Evolutionary conservation across 1,140 invertebrate species (phyloP), one percentile per base, ranked within the genome.

Genomic region (Bombus confusus): DNA sequence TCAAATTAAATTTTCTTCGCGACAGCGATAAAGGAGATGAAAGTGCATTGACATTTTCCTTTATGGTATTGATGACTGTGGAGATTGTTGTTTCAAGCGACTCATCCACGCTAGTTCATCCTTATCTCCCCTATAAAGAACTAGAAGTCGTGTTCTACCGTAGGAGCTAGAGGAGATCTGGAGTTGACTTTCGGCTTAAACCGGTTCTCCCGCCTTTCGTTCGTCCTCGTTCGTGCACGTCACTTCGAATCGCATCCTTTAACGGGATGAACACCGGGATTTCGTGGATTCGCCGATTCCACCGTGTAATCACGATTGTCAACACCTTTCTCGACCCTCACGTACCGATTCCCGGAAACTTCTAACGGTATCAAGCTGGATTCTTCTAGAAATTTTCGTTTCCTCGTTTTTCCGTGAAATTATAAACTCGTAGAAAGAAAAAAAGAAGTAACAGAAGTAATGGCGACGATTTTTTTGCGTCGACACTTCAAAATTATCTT

Each of bases 171-270:
- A 71, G 39, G 75, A 64, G 86, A 77, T 85, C 83, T 74, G 52
- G 10, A 52, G 31, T 85, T 66, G 88, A 89, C 82, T 93, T 93
- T 93, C 82, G 91, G 91, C 86, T 78, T 80, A 88, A 93, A 93
- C 92, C 92, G 92, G 92, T 93, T 93, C 83, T 89, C 82, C 76
- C 80, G 86, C 57, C 88, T 86, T 73, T 75, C 77, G 66, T 90
- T 75, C 78, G 47, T 75, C 34, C 84, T 69, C 86, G 71, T 86
- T 69, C 78, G 57, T 64, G 76, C 86, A 86, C 88, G 84, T 91
- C 82, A 83, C 83, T 86, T 80, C 80, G 71, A 69, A 78, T 71
- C 31, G 78, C 80, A 85, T 85, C 82, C 83, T 88, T 92, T 90
- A 92, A 92, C 91, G 89, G 91, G 83, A 92, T 72, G 76, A 82